Conservation (phyloP, 2,113 vertebrate genomes). For the Centropus unirufus region DNA sequence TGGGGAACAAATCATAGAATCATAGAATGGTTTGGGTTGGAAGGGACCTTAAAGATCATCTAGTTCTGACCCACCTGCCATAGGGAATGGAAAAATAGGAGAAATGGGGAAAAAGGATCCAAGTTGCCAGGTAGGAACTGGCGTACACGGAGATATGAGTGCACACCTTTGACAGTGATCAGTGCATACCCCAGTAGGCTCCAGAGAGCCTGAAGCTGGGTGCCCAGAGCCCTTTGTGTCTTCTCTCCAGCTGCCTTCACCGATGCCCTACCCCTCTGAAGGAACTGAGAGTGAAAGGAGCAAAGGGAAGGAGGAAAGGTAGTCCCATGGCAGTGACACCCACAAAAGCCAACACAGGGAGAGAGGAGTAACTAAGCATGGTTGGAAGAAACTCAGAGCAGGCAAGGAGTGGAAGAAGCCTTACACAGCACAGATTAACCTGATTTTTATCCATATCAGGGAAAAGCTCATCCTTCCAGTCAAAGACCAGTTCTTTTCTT, state of each 20-base stretch:
- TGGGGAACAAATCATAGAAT: not conserved
- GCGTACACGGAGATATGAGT: not conserved
- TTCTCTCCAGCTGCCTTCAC: not conserved
- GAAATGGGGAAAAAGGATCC: not conserved
- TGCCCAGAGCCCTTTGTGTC: not conserved
- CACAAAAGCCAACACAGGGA: rapidly evolving
- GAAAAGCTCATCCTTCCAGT: not conserved
- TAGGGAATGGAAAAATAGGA: no score
- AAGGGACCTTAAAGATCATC: no score
- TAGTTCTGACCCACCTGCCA: no score
- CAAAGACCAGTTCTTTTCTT: not conserved
- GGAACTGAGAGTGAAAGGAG: not conserved
- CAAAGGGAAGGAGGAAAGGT: not conserved
- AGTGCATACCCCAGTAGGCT: not conserved
- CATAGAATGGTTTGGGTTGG: no score
- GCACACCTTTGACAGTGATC: not conserved
- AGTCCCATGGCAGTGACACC: not conserved
- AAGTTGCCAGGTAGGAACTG: not conserved
- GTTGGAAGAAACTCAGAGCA: not conserved
- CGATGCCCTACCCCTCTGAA: not conserved
- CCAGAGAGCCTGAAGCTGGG: not conserved
- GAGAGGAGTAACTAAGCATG: not conserved
- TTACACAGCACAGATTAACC: not conserved
- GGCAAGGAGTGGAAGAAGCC: not conserved
- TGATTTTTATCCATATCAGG: not conserved